phyloP scores from a whole-genome alignment of 2,888 invertebrate species.

The Itoplectis maculator region DNA sequence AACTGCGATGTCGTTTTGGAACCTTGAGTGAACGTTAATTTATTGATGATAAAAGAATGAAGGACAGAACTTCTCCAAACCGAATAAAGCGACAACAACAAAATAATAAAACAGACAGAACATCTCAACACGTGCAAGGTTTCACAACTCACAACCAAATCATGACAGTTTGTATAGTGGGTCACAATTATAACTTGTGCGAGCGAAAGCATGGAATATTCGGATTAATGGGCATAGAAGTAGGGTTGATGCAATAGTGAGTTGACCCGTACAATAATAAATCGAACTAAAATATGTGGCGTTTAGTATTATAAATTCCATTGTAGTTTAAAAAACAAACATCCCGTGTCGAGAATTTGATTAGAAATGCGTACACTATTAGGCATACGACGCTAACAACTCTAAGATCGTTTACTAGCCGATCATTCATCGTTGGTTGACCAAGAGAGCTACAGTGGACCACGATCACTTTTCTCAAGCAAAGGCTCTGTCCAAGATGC shows the following conservation, averaged over 20 bases:
- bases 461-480: conserved; percentile 63
- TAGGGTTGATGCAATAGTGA: conserved; percentile 82
- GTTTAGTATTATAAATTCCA: conserved; percentile 66
- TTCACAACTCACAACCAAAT: conserved; percentile 73
- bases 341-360: conserved; percentile 55
- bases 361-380: conserved; percentile 56
- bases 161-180: conserved; percentile 74
- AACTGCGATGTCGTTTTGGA: conserved; percentile 74
- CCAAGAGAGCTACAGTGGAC: conserved; percentile 69
- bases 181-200: conserved; percentile 73
- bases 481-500: conserved; percentile 56
- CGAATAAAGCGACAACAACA: background rate
- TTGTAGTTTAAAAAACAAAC: conserved; percentile 61
- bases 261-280: conserved; percentile 71
- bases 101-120: background rate
- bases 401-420: conserved; percentile 51
- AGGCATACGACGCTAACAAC: conserved; percentile 45
- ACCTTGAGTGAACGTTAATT: conserved; percentile 76
- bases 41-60: conserved; percentile 62
- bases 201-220: conserved; percentile 74
- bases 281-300: conserved; percentile 63
- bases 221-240: conserved; percentile 64
- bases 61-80: conserved; percentile 15
- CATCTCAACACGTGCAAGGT: conserved; percentile 69
- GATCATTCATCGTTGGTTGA: conserved; percentile 60